Percentiles rank a stretch among this genome's conserved stretches.
These are phyloP conservation scores for Ophioderma brevispina DNA, from an alignment of 35 echinoderm and acorn worm genomes.

Conservation along the genomic window DNA sequence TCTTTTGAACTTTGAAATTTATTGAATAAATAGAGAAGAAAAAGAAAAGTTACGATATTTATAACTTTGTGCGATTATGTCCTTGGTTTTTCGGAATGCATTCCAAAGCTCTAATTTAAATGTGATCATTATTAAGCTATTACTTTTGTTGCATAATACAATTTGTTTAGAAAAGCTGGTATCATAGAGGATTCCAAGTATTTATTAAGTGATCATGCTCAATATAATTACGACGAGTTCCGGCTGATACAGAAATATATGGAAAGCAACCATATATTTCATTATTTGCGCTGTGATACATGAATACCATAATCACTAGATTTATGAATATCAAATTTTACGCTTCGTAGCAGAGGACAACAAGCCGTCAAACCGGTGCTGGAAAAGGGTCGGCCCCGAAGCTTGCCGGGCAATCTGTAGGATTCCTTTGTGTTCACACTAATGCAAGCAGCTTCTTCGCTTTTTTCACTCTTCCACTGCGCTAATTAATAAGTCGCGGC, in stretches of 20 bases:
- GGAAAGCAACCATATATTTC: background rate
- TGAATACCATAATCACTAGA: background rate
- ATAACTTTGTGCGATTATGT: too few relatives aligned
- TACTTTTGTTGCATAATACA: too few relatives aligned
- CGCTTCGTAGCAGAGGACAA: background rate
- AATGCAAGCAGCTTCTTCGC: background rate
- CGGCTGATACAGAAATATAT: background rate
- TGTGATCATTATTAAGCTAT: too few relatives aligned
- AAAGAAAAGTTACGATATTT: too few relatives aligned
- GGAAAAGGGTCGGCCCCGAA: background rate
- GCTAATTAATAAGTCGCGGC: too few relatives aligned
- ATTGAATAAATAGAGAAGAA: too few relatives aligned
- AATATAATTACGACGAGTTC: background rate
- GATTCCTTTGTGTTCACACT: background rate
- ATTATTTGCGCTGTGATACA: background rate
- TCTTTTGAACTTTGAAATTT: too few relatives aligned
- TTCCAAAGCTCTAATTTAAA: too few relatives aligned
- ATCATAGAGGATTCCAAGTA: background rate
- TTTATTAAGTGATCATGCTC: too few relatives aligned
- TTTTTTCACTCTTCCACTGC: too few relatives aligned
- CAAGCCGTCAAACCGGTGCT: background rate
- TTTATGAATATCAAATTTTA: constrained; percentile 16
- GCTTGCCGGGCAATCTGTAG: background rate
- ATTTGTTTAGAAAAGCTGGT: too few relatives aligned
- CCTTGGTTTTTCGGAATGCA: too few relatives aligned